Evolutionary conservation across 2,888 invertebrate species (phyloP).

Genomic region (Drosophila barbarae): DNA sequence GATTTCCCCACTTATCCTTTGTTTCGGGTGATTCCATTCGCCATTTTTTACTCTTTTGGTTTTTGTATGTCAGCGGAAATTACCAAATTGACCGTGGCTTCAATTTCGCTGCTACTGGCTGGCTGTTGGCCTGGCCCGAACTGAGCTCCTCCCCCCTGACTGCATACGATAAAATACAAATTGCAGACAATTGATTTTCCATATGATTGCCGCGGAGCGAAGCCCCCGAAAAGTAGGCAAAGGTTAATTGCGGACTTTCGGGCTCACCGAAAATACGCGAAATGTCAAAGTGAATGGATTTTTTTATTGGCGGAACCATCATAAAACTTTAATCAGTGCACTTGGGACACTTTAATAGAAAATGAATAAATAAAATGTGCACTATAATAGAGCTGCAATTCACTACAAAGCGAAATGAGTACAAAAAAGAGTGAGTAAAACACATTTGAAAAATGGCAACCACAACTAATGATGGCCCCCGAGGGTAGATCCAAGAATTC

Average conservation of each 20-base stretch:
- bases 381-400: conserved; percentile 41
- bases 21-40: background rate
- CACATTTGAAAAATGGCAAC: conserved; percentile 50
- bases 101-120: conserved; percentile 48
- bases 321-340: conserved; percentile 41
- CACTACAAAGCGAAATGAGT: conserved; percentile 9
- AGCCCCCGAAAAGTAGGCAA: conserved; percentile 59
- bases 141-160: conserved; percentile 1
- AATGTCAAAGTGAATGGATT: conserved; percentile 63
- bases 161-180: conserved; percentile 67
- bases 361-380: conserved; percentile 34
- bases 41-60: conserved; percentile 8
- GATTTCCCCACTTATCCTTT: background rate
- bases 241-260: conserved; percentile 60
- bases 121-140: conserved; percentile 1
- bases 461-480: conserved; percentile 48
- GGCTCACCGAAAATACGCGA: conserved; percentile 7
- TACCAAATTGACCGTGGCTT: conserved; percentile 72
- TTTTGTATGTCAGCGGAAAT: conserved; percentile 66
- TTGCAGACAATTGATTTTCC: conserved; percentile 71
- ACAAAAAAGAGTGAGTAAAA: conserved; percentile 11
- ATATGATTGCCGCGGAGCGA: conserved; percentile 56
- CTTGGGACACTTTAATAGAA: conserved; percentile 17
- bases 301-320: conserved; percentile 22
- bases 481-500: conserved; percentile 20